These are phyloP conservation scores for Steinernema scapterisci DNA, from an alignment of 2,888 invertebrate species.

Conservation along the genomic window DNA sequence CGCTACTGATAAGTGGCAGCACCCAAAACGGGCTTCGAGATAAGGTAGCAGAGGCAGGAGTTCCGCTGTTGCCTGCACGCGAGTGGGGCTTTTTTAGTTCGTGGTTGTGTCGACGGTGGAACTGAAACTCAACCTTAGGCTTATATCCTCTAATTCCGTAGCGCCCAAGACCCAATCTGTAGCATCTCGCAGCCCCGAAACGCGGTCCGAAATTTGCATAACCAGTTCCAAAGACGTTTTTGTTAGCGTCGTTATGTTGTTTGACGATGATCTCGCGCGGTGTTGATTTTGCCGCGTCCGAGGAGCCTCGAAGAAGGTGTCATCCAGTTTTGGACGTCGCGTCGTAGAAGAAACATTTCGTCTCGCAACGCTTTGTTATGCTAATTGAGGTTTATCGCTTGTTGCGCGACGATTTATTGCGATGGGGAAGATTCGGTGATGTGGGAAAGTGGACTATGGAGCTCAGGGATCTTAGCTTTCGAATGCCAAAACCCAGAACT, in stretches of 20 bases:
- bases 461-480: no score
- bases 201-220: slow-evolving; percentile 16
- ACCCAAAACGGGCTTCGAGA: neutral
- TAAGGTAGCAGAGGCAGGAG: neutral
- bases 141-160: no score
- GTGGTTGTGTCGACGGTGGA: no score
- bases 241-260: neutral
- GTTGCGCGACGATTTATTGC: neutral
- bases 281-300: slow-evolving; percentile 8
- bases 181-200: no score
- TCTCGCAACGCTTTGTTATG: slow-evolving; percentile 30
- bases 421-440: neutral
- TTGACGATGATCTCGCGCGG: slow-evolving; percentile 11
- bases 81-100: no score
- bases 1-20: neutral
- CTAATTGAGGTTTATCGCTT: slow-evolving; percentile 2
- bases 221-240: slow-evolving; percentile 13
- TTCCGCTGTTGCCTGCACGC: neutral
- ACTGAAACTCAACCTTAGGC: no score
- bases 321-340: slow-evolving; percentile 18
- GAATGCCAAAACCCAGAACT: no score
- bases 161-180: no score
- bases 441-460: slow-evolving; percentile 15
- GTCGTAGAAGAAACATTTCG: neutral
- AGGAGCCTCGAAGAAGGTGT: slow-evolving; percentile 25